Conservation (phyloP, 2,113 vertebrate genomes). For the Onychostruthus taczanowskii region DNA sequence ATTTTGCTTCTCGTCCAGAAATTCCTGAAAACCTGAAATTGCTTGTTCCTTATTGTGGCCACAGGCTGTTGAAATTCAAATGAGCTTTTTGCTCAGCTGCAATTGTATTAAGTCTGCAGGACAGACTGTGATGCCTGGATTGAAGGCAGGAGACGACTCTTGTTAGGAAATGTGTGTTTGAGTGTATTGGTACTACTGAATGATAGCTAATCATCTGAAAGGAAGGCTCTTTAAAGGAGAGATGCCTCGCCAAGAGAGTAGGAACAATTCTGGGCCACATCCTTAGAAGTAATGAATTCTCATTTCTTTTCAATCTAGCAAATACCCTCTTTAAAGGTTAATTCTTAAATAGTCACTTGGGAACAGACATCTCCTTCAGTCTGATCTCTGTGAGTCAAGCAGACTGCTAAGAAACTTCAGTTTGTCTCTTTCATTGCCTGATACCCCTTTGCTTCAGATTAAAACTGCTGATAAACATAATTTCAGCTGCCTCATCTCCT, state of each 20-base stretch:
- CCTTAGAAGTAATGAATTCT: constrained; percentile 16
- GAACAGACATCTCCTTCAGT: constrained; percentile 12
- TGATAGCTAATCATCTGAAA: constrained; percentile 10
- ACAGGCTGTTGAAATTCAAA: constrained; percentile 33
- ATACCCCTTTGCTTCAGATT: background rate
- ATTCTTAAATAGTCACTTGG: constrained; percentile 39
- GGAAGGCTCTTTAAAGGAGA: background rate
- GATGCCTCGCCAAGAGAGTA: background rate
- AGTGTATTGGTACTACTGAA: background rate
- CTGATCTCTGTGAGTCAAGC: background rate
- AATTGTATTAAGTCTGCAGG: background rate
- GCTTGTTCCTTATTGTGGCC: background rate
- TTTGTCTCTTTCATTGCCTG: background rate
- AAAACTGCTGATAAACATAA: background rate
- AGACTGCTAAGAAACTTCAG: constrained; percentile 6
- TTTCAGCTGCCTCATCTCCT: background rate
- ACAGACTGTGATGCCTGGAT: background rate
- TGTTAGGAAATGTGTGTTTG: background rate
- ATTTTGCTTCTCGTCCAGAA: background rate
- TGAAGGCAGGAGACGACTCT: background rate
- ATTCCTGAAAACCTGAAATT: constrained; percentile 19
- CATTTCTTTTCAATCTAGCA: constrained; percentile 35
- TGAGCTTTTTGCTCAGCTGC: background rate
- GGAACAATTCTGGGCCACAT: background rate
- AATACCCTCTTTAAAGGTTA: constrained; percentile 56